Evolutionary conservation across 2,888 invertebrate species (phyloP), one percentile per base, ranked within the genome.

Genomic region (Lasioglossum figueresi): DNA sequence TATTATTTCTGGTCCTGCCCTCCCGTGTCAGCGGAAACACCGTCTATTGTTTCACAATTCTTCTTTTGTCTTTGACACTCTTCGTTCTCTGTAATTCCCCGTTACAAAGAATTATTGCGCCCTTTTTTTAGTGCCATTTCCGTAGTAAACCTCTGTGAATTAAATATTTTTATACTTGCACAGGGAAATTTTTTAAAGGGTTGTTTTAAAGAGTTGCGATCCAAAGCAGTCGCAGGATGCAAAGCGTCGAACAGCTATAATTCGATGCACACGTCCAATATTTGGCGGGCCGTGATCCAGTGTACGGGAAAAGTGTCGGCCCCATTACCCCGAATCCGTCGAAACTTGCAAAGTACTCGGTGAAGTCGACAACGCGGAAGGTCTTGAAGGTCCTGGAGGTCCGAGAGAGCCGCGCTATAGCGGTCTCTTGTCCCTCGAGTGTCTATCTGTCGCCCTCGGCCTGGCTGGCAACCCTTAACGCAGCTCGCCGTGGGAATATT

Each of bases 401-500:
- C 68, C 48, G 37, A 37, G n/a, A 68, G 68, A 68, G 68, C 76
- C 31, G 48, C 52, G 63, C 23, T 66, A n/a, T 2, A 63, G 56
- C 12, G 59, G 8, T 48, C 27, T 4, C 52, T 27, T 68, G 71
- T 72, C 83, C 43, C 82, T 76, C 71, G 83, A 76, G 75, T 72
- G 34, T 77, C 56, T 31, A 23, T 45, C n/a, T 1, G 63, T 23
- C n/a, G 23, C 40, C 79, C 43, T 74, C 48, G 48, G 27, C 70
- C 52, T 52, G 52, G 52, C 43, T n/a, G 59, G 37, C 78, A 70
- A 48, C 76, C 82, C 71, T 73, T 63, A 74, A 43, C 48, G 48
- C 45, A 31, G 59, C 31, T 78, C 84, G 82, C 78, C 88, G 89
- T 92, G 90, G 90, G 91, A 91, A 91, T 91, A 88, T 89, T 86